Conservation (phyloP, 1,140 invertebrate genomes). For the Chlorops oryzae region DNA sequence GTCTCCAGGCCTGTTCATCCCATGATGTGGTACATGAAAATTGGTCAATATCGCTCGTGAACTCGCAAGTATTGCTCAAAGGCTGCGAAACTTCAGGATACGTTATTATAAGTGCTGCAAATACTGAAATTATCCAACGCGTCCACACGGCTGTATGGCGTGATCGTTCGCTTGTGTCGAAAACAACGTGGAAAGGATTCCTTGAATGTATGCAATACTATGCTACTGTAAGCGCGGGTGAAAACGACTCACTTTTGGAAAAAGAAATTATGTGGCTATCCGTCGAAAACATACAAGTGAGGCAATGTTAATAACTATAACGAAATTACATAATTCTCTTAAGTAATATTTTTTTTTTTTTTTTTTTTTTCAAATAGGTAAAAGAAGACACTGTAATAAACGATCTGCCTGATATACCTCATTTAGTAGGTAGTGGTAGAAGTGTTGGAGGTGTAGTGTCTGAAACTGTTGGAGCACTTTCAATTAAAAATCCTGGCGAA, state of each 20-base stretch:
- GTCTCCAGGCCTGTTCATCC: slow-evolving; percentile 76
- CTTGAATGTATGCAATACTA: slow-evolving; percentile 99
- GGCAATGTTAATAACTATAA: too few species aligned
- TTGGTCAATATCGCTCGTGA: slow-evolving; percentile 83
- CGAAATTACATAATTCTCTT: too few species aligned
- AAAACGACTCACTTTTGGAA: slow-evolving; percentile 62
- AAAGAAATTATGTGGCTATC: slow-evolving; percentile 95
- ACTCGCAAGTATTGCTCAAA: slow-evolving; percentile 92
- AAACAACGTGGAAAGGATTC: slow-evolving; percentile 91
- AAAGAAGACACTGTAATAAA: slow-evolving; percentile 77
- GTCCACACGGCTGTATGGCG: slow-evolving; percentile 90
- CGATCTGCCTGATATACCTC: slow-evolving; percentile 74
- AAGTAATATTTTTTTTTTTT: too few species aligned
- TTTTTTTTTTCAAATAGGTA: too few species aligned
- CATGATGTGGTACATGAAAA: slow-evolving; percentile 86
- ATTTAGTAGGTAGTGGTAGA: slow-evolving; percentile 88
- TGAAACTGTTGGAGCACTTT: slow-evolving; percentile 81
- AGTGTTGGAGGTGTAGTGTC: slow-evolving; percentile 94
- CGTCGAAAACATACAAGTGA: slow-evolving; percentile 75
- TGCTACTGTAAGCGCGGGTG: slow-evolving; percentile 85
- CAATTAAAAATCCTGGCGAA: slow-evolving; percentile 49
- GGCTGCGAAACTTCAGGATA: slow-evolving; percentile 95
- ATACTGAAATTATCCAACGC: slow-evolving; percentile 86
- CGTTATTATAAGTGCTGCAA: slow-evolving; percentile 92
- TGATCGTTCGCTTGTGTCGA: slow-evolving; percentile 79